Evolutionary conservation across 2,888 invertebrate genomes (phyloP).

Genomic region (Dione juno): DNA sequence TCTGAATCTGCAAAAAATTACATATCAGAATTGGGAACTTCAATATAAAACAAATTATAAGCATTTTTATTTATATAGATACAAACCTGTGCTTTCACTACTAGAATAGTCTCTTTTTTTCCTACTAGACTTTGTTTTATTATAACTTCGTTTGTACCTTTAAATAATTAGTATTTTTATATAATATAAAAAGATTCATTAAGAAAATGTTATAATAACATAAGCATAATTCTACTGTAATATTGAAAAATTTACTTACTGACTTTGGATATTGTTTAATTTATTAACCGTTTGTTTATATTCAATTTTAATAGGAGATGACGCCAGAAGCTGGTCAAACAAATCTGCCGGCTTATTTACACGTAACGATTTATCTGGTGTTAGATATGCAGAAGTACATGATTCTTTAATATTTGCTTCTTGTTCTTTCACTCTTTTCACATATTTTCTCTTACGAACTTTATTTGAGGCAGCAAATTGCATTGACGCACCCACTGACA

Average conservation of each 20-base stretch:
- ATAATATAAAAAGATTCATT: background rate
- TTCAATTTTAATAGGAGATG: conserved; percentile 49
- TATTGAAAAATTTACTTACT: background rate
- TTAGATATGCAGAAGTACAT: conserved; percentile 60
- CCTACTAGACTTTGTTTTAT: conserved; percentile 52
- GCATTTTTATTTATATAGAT: conserved; percentile 13
- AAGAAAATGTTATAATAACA: background rate
- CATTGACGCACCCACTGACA: conserved; percentile 62
- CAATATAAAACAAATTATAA: conserved; percentile 1
- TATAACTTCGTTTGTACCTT: conserved; percentile 58
- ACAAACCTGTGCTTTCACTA: conserved; percentile 57
- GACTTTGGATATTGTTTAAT: background rate
- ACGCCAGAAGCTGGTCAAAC: conserved; percentile 68
- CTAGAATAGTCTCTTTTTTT: conserved; percentile 59
- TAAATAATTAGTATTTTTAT: conserved; percentile 40
- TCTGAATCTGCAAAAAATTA: conserved; percentile 62
- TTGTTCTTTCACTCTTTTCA: conserved; percentile 68
- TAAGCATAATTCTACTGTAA: background rate
- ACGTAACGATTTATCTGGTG: conserved; percentile 74
- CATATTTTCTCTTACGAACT: conserved; percentile 73
- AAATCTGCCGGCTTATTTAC: conserved; percentile 71
- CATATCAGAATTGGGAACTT: background rate
- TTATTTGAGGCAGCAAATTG: conserved; percentile 58
- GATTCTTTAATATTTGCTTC: conserved; percentile 53
- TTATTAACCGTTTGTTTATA: conserved; percentile 6